These are phyloP conservation scores for Heloderma charlesbogerti DNA, from an alignment of 2,113 vertebrate species.

Conservation along the genomic window DNA sequence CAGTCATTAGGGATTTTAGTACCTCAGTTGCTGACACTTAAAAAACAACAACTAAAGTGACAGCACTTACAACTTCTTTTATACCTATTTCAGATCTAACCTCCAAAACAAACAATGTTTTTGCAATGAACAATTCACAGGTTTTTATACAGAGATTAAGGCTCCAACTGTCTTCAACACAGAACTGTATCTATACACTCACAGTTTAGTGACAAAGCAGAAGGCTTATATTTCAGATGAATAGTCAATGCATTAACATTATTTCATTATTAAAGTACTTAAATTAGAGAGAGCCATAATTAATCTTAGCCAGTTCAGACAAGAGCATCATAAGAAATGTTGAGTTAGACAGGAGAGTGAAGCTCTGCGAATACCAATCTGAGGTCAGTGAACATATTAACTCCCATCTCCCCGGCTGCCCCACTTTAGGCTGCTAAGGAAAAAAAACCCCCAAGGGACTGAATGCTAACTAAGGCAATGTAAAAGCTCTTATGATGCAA, in stretches of 20 bases:
- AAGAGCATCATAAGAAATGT: neutral
- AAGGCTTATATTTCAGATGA: neutral
- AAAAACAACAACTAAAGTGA: no score
- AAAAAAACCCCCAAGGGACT: neutral
- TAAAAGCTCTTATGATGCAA: neutral
- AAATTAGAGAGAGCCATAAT: conserved; percentile 1
- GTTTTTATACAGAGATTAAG: neutral
- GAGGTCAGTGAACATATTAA: neutral
- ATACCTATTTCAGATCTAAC: neutral
- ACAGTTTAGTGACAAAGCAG: neutral
- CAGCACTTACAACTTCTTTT: neutral
- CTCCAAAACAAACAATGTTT: neutral
- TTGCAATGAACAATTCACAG: neutral
- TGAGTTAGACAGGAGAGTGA: conserved; percentile 9
- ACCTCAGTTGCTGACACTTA: neutral
- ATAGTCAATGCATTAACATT: neutral
- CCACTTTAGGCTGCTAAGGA: no score
- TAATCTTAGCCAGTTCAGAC: conserved; percentile 5
- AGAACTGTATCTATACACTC: neutral
- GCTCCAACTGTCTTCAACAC: neutral
- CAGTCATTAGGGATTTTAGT: neutral
- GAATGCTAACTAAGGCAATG: neutral
- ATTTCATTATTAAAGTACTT: conserved; percentile 9
- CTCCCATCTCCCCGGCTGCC: neutral
- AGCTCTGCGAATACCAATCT: conserved; percentile 2